Conservation (phyloP, 2,888 invertebrate genomes). For the Crepidodera aurea region DNA sequence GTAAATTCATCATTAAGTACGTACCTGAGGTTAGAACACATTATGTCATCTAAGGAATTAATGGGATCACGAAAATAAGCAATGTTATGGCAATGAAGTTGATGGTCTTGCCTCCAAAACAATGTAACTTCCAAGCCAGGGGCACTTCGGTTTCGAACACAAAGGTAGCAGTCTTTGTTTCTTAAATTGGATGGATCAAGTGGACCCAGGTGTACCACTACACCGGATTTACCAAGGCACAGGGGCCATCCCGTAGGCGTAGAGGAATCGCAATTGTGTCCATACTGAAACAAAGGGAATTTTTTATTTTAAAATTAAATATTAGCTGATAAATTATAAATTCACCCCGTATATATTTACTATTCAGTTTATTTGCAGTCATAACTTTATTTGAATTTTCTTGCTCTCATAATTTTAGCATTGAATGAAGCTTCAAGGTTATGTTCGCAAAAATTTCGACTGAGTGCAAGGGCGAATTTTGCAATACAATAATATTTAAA, state of each 20-base stretch:
- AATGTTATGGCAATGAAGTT: conserved; percentile 54
- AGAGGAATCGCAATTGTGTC: conserved; percentile 60
- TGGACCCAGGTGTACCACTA: conserved; percentile 71
- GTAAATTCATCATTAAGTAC: no score
- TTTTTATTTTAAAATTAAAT: background rate
- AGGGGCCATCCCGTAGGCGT: conserved; percentile 73
- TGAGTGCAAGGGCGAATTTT: conserved; percentile 8
- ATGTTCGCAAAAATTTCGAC: conserved; percentile 15
- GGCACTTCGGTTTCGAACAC: conserved; percentile 59
- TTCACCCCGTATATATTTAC: no score
- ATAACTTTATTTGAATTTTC: conserved; percentile 12
- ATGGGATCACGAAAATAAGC: conserved; percentile 55
- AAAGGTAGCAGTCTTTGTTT: conserved; percentile 72
- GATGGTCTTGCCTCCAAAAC: conserved; percentile 55
- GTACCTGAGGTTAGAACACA: conserved; percentile 54
- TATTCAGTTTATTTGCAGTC: background rate
- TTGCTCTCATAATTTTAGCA: conserved; percentile 9
- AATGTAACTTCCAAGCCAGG: conserved; percentile 53
- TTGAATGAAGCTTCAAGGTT: conserved; percentile 12
- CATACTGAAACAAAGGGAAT: conserved; percentile 62
- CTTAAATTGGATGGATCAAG: conserved; percentile 69
- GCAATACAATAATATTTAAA: conserved; percentile 4
- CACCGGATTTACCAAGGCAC: conserved; percentile 68
- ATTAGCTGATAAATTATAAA: no score
- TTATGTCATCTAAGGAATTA: conserved; percentile 54